These are phyloP conservation scores for Zele albiditarsus DNA, from an alignment of 2,888 invertebrate species.

Conservation along the genomic window DNA sequence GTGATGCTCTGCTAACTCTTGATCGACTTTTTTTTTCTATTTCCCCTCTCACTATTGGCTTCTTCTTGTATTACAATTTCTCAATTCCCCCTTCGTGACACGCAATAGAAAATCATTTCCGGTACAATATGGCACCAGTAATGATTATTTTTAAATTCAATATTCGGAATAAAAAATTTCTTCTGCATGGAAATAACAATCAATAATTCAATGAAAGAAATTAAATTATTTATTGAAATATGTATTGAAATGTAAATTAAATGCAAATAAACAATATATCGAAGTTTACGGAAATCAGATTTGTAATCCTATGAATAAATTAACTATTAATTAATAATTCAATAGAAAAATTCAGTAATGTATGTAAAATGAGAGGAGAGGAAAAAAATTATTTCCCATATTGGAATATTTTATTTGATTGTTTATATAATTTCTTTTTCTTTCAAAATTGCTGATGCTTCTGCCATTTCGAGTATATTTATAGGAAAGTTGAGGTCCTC, in stretches of 20 bases:
- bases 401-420: background rate
- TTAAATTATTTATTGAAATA: too few relatives aligned
- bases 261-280: too few relatives aligned
- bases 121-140: background rate
- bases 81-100: background rate
- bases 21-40: slow-evolving; percentile 47
- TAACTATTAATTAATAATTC: too few relatives aligned
- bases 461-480: background rate
- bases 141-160: background rate
- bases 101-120: background rate
- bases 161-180: background rate
- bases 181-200: too few relatives aligned
- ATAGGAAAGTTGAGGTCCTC: background rate
- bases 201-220: too few relatives aligned
- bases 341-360: too few relatives aligned
- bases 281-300: too few relatives aligned
- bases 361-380: too few relatives aligned
- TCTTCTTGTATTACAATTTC: background rate
- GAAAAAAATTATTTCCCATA: background rate
- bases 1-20: slow-evolving; percentile 61
- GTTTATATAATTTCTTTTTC: background rate
- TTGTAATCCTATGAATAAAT: too few relatives aligned
- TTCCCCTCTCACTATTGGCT: background rate
- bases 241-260: too few relatives aligned
- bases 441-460: background rate